phyloP scores from a whole-genome alignment of 2,888 invertebrate species.

The Hypselothyrea guttata region DNA sequence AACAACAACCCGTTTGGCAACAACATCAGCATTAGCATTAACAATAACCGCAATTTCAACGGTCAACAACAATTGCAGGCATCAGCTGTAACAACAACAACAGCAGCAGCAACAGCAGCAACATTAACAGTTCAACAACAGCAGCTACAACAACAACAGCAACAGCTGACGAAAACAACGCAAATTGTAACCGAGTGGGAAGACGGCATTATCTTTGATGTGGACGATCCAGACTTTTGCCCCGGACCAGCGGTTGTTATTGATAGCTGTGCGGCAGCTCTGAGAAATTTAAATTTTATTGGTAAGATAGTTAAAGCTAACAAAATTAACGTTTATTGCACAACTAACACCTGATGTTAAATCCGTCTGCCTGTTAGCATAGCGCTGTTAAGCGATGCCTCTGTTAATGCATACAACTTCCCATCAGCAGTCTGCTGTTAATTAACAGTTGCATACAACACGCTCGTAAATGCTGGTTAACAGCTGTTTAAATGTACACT shows the following conservation, averaged over 20 bases:
- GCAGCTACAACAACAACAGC: constrained; percentile 20
- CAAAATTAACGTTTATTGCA: constrained; percentile 10
- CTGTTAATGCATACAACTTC: too few relatives aligned
- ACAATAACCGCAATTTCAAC: constrained; percentile 30
- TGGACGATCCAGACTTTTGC: constrained; percentile 82
- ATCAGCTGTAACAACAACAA: constrained; percentile 20
- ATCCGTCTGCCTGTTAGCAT: too few relatives aligned
- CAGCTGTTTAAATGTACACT: too few relatives aligned
- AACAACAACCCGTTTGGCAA: constrained; percentile 51
- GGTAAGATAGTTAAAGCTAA: constrained; percentile 72
- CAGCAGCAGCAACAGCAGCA: constrained; percentile 16
- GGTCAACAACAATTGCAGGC: constrained; percentile 32
- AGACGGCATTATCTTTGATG: constrained; percentile 81
- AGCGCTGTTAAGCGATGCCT: too few relatives aligned
- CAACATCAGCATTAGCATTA: constrained; percentile 39
- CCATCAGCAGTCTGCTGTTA: too few relatives aligned
- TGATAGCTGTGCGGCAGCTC: constrained; percentile 44
- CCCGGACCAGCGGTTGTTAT: constrained; percentile 52
- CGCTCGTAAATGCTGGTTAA: too few relatives aligned
- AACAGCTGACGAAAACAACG: constrained; percentile 41
- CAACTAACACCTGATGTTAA: too few relatives aligned
- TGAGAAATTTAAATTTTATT: constrained; percentile 70
- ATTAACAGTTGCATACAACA: too few relatives aligned
- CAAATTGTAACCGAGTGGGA: constrained; percentile 81
- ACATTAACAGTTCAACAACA: constrained; percentile 8